A percentile compares a stretch with the other conserved stretches of the same genome.
These are phyloP conservation scores for Rhabdophis nuchalis DNA, from an alignment of 2,797 vertebrate species.

Conservation along the genomic window DNA sequence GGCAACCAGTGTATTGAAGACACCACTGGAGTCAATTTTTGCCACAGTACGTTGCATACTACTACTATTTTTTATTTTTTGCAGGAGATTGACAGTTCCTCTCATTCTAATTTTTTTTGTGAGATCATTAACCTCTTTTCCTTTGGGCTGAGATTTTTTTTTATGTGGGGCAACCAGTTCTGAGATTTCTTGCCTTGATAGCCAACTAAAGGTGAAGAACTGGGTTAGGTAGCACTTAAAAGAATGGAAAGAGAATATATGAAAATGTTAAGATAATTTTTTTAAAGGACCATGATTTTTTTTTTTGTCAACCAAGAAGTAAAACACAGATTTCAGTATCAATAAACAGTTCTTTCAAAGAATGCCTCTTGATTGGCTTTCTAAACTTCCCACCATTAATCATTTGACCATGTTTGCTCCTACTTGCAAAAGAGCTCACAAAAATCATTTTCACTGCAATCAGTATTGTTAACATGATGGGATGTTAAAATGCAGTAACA, in stretches of 20 bases:
- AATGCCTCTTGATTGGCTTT: slow-evolving; percentile 11
- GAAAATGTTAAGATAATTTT: slow-evolving; percentile 48
- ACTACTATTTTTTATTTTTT: slow-evolving; percentile 43
- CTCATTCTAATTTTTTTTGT: slow-evolving; percentile 38
- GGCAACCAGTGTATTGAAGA: background rate
- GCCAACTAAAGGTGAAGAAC: background rate
- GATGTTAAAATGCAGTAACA: background rate
- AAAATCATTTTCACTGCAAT: background rate
- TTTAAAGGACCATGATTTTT: slow-evolving; percentile 69
- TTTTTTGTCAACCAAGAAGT: slow-evolving; percentile 62
- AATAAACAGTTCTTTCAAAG: slow-evolving; percentile 75
- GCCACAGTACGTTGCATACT: slow-evolving; percentile 1
- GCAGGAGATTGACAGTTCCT: slow-evolving; percentile 14
- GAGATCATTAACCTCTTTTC: slow-evolving; percentile 37
- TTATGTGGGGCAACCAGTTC: background rate
- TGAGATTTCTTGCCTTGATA: background rate
- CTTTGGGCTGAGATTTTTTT: slow-evolving; percentile 25
- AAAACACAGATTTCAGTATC: slow-evolving; percentile 57
- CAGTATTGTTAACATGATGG: background rate
- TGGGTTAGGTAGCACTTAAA: background rate
- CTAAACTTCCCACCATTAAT: background rate
- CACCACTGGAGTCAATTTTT: slow-evolving; percentile 26
- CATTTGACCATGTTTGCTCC: background rate
- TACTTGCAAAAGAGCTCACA: background rate
- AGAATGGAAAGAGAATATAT: fast-evolving